Evolutionary conservation across 2,113 vertebrate genomes (phyloP), one percentile per base, ranked within the genome.

Genomic region (Dasyurus viverrinus): DNA sequence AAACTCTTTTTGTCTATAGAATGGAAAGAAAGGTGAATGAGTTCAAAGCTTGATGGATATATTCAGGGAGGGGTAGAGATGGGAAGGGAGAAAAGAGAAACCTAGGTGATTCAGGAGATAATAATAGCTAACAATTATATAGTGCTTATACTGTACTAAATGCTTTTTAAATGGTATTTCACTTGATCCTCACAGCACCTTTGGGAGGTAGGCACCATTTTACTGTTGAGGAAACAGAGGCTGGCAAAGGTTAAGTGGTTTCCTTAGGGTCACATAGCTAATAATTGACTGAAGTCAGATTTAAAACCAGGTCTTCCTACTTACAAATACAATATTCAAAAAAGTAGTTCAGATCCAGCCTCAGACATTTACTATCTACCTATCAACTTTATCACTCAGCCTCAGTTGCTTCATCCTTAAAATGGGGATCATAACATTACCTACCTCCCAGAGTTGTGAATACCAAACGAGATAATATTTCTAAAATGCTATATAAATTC

Each of bases 1-100:
- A 47, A 96, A 54, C 95, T 96, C 93, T 96, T 96, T 93, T 96
- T 90, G 89, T 91, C 50, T 57, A 52, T 48, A 94, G 90, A 92
- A 91, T 90, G 22, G n/a, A 93, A 94, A 93, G 90, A 96, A 95
- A 95, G 16, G 91, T 90, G 12, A 96, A 97, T 53, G 90, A 22
- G 12, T 95, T 91, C 2, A 19, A 92, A 84, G 76, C 48, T 42
- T 57, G 93, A 46, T 42, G 93, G 94, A 94, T 84, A 76, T 94
- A 48, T 91, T 95, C 93, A 89, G 53, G 25, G 54, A 7, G 54
- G 54, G 55, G 26, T 27, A 2, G 27, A 30, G 27, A 22, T 11
- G 12, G 0, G 23, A 55, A 30, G 54, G 92, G 95, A 10, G 48
- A 91, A 91, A 42, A 50, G 48, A 89, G 47, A 52, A 91, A 91